Evolutionary conservation across 2,797 vertebrate species (phyloP).

Genomic region (Parotocinclus haroldoi): DNA sequence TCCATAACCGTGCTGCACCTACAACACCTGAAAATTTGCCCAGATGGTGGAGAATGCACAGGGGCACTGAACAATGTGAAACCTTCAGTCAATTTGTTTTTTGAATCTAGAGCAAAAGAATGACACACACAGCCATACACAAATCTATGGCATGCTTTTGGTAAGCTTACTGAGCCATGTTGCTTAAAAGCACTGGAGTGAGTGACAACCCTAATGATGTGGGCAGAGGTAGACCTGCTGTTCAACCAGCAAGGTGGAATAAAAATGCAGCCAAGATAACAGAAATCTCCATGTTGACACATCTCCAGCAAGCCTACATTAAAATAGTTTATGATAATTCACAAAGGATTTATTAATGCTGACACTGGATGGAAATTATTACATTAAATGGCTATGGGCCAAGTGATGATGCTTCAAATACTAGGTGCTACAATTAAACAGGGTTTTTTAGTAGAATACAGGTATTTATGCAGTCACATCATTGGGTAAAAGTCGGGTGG

Average conservation of each 20-base stretch:
- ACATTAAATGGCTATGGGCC: no score
- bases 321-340: no score
- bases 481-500: no score
- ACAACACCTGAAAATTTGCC: conserved; percentile 43
- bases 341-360: no score
- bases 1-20: conserved; percentile 35
- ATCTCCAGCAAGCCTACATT: background rate
- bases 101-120: conserved; percentile 54
- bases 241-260: background rate
- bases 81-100: conserved; percentile 43
- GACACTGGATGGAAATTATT: no score
- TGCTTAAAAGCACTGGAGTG: conserved; percentile 15
- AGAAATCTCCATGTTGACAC: conserved; percentile 44
- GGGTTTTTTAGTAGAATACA: no score
- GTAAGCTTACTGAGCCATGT: conserved; percentile 25
- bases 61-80: conserved; percentile 34
- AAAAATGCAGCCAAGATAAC: conserved; percentile 42
- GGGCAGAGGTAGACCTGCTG: conserved; percentile 17
- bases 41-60: conserved; percentile 42
- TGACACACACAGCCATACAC: conserved; percentile 3
- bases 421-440: no score
- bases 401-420: no score
- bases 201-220: conserved; percentile 58
- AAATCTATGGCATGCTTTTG: conserved; percentile 9
- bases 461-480: no score